A percentile compares a stretch with the other conserved stretches of the same genome.
Evolutionary conservation across 1,140 invertebrate genomes (phyloP).

Genomic region (Pogonus chalceus): DNA sequence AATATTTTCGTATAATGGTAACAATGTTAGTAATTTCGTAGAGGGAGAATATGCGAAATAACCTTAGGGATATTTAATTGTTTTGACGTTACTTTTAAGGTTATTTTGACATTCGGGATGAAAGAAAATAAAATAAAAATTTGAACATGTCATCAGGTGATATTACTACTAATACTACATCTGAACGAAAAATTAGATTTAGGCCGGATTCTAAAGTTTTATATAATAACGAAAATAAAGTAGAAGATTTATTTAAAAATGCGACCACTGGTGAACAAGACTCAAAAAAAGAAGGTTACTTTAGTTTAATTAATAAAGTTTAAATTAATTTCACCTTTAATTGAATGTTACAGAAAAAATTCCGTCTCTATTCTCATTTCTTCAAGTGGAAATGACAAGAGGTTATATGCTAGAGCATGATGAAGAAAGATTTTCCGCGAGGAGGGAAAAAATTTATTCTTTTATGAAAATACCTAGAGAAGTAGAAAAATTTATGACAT

Average conservation of each 20-base stretch:
- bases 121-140: neutral
- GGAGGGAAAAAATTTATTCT: slow-evolving; percentile 91
- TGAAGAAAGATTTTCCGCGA: slow-evolving; percentile 84
- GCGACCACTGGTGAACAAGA: slow-evolving; percentile 20
- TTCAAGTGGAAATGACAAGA: slow-evolving; percentile 79
- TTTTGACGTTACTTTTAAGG: neutral
- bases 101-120: neutral
- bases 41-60: no score
- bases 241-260: slow-evolving; percentile 32
- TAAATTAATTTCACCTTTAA: neutral
- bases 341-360: slow-evolving; percentile 30
- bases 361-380: slow-evolving; percentile 59
- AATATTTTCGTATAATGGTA: no score
- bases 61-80: neutral
- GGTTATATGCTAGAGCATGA: slow-evolving; percentile 89
- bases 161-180: neutral
- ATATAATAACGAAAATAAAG: slow-evolving; percentile 30
- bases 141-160: neutral
- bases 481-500: slow-evolving; percentile 86
- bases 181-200: slow-evolving; percentile 31
- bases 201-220: slow-evolving; percentile 29
- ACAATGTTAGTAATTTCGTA: no score
- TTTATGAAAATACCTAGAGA: slow-evolving; percentile 95
- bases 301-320: neutral
- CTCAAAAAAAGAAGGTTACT: slow-evolving; percentile 19